Conservation (phyloP, 2,888 invertebrate species). For the Brenthis daphne region DNA sequence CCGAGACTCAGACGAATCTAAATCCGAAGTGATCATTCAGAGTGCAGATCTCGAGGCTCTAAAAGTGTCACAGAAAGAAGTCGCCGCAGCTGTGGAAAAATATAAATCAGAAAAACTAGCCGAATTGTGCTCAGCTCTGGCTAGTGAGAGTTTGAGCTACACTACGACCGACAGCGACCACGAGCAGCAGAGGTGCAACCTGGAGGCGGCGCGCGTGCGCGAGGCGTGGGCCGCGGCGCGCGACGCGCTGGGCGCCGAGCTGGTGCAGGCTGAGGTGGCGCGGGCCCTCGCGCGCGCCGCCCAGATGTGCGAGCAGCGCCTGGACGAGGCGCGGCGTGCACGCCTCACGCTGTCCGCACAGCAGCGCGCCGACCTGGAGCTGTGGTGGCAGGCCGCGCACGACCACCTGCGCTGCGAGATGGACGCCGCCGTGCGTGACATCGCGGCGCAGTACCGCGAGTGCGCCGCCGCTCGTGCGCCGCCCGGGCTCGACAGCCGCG, state of each 20-base stretch:
- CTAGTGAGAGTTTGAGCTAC: constrained; percentile 86
- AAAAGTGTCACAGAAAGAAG: constrained; percentile 82
- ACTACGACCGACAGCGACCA: constrained; percentile 73
- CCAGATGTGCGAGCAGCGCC: constrained; percentile 84
- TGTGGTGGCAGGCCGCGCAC: constrained; percentile 89
- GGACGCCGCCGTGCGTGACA: constrained; percentile 86
- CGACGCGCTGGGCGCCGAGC: constrained; percentile 87
- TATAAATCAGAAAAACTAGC: constrained; percentile 87
- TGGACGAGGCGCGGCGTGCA: constrained; percentile 78
- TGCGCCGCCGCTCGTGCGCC: constrained; percentile 68
- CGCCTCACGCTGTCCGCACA: constrained; percentile 85
- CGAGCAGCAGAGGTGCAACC: constrained; percentile 63
- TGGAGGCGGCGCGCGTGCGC: constrained; percentile 86
- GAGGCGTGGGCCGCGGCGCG: constrained; percentile 90
- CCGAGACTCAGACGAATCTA: constrained; percentile 52
- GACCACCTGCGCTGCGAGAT: constrained; percentile 87
- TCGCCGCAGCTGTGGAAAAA: constrained; percentile 82
- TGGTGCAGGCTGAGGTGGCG: constrained; percentile 89
- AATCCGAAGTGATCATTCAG: constrained; percentile 66
- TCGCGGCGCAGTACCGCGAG: constrained; percentile 86
- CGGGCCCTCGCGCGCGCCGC: constrained; percentile 88
- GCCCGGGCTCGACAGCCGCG: constrained; percentile 51
- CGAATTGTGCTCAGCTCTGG: constrained; percentile 86
- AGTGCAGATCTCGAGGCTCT: constrained; percentile 78
- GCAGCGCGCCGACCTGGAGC: constrained; percentile 87